Conservation (phyloP, 2,797 vertebrate species). For the Caiman crocodilus region DNA sequence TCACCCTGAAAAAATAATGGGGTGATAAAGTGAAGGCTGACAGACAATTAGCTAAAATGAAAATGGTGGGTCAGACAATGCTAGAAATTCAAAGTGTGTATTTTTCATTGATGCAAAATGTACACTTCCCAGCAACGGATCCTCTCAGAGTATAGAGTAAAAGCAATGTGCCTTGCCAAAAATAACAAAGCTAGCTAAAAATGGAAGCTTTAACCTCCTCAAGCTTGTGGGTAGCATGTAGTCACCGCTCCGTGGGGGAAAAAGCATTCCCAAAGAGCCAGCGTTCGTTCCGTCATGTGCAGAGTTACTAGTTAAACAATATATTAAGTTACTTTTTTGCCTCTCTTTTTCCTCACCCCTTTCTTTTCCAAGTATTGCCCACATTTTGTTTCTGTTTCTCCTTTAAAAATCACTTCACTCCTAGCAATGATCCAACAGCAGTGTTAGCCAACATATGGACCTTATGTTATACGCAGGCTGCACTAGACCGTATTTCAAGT, state of each 20-base stretch:
- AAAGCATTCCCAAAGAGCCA: slow-evolving; percentile 12
- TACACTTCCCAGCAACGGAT: neutral
- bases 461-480: neutral
- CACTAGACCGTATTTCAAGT: slow-evolving; percentile 26
- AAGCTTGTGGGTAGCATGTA: slow-evolving; percentile 12
- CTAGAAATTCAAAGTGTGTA: neutral
- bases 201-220: neutral
- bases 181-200: slow-evolving; percentile 44
- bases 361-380: slow-evolving; percentile 20
- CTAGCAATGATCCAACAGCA: slow-evolving; percentile 29
- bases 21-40: neutral
- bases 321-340: neutral
- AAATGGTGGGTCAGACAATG: neutral
- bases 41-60: neutral
- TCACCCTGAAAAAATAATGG: neutral
- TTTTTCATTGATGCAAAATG: neutral
- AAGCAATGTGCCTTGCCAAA: slow-evolving; percentile 8
- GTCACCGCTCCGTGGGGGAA: slow-evolving; percentile 17
- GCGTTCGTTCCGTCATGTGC: neutral
- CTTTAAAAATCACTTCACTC: slow-evolving; percentile 44
- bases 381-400: slow-evolving; percentile 49
- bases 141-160: neutral
- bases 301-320: slow-evolving; percentile 37
- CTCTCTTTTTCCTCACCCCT: neutral
- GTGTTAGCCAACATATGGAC: neutral